Conservation (phyloP, 1,140 invertebrate genomes). For the Littorina saxatilis region DNA sequence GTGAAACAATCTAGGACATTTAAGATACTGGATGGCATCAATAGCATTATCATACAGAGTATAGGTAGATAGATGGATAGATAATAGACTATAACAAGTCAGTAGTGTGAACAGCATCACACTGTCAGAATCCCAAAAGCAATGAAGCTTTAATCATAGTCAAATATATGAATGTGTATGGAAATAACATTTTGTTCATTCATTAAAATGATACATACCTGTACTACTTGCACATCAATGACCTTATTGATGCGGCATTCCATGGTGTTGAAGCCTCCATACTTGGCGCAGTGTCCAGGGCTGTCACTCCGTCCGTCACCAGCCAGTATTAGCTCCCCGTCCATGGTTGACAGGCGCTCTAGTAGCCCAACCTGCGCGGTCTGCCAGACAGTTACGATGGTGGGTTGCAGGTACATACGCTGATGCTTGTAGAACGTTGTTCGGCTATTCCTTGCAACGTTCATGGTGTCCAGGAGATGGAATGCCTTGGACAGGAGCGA, state of each 20-base stretch:
- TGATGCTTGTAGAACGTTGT: no score
- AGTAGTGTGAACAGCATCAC: no score
- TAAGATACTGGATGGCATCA: no score
- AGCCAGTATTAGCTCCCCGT: background rate
- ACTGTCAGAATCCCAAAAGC: background rate
- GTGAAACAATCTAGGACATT: no score
- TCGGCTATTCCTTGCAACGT: background rate
- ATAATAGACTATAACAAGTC: no score
- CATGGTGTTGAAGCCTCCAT: background rate
- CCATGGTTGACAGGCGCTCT: no score
- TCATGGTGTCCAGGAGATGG: background rate
- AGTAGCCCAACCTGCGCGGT: no score
- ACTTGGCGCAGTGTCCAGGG: background rate
- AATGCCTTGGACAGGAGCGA: background rate
- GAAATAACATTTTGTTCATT: no score
- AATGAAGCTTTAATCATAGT: no score
- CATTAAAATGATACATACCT: background rate
- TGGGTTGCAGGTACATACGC: background rate
- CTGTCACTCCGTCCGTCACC: background rate
- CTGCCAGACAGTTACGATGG: background rate
- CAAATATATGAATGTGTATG: no score
- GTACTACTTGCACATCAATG: background rate
- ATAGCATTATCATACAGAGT: no score
- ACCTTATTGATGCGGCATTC: background rate
- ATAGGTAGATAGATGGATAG: no score